phyloP scores from a whole-genome alignment of 2,113 vertebrate species.

The Otis tarda region DNA sequence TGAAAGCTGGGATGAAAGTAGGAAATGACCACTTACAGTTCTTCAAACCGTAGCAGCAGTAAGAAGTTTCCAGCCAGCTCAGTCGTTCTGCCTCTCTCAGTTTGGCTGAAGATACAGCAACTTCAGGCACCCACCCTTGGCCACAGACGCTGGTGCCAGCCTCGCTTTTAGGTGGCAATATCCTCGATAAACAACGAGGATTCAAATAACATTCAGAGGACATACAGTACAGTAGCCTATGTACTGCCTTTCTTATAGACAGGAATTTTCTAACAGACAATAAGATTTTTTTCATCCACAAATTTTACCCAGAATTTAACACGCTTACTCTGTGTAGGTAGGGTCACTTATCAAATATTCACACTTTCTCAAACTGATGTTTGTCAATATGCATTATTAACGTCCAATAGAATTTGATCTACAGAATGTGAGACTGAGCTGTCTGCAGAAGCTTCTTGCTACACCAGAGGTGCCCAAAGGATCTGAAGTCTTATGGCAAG shows the following conservation, averaged over 20 bases:
- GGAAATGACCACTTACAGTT: background rate
- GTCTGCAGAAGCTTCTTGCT: background rate
- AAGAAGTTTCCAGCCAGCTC: background rate
- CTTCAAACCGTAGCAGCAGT: background rate
- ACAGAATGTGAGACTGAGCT: fast-evolving
- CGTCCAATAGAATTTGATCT: background rate
- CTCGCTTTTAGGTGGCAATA: fast-evolving
- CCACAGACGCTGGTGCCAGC: background rate
- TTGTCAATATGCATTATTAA: background rate
- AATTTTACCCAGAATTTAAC: background rate
- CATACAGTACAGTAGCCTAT: background rate
- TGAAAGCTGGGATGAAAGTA: background rate
- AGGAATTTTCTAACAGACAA: no score
- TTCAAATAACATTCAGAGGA: background rate
- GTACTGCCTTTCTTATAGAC: background rate
- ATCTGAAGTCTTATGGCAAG: fast-evolving
- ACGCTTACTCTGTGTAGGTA: background rate
- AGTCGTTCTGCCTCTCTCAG: background rate
- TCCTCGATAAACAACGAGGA: fast-evolving
- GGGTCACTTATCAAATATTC: background rate
- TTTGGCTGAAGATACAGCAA: background rate
- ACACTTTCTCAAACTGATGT: background rate
- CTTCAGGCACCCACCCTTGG: background rate
- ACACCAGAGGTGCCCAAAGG: background rate
- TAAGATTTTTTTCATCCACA: background rate